Percentiles rank a stretch among this genome's conserved stretches.
phyloP scores from a whole-genome alignment of 30 jellyfish, hydroid and myxozoan genomes.

The Aurelia coerulea region DNA sequence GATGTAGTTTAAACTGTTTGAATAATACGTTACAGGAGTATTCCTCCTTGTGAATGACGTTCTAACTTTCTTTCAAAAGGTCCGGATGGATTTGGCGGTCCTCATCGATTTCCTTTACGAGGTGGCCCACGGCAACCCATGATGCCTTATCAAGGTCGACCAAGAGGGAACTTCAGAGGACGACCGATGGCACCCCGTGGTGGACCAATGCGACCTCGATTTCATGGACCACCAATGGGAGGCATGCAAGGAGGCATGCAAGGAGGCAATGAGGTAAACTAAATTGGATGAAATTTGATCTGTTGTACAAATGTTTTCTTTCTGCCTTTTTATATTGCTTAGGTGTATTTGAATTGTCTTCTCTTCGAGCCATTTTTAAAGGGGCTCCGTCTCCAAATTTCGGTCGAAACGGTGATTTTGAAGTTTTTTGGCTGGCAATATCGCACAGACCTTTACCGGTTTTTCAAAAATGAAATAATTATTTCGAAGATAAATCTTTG shows the following conservation, averaged over 20 bases:
- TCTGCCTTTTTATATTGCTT: background rate
- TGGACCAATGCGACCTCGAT: slow-evolving; percentile 52
- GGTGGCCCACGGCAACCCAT: slow-evolving; percentile 65
- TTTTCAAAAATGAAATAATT: too few relatives aligned
- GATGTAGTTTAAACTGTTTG: too few relatives aligned
- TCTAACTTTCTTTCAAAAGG: background rate
- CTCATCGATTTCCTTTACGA: slow-evolving; percentile 67
- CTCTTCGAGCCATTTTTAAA: too few relatives aligned
- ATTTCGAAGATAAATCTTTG: too few relatives aligned
- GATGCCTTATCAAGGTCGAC: slow-evolving; percentile 38
- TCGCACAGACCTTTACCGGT: too few relatives aligned
- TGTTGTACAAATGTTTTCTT: background rate
- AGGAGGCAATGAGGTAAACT: slow-evolving; percentile 50
- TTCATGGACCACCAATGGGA: slow-evolving; percentile 65
- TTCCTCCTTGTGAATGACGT: background rate
- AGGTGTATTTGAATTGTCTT: too few relatives aligned
- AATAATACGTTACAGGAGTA: too few relatives aligned
- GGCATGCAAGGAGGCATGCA: slow-evolving; percentile 6
- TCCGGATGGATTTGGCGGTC: slow-evolving; percentile 53
- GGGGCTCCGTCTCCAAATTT: too few relatives aligned
- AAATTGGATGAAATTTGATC: background rate
- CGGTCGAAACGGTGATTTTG: too few relatives aligned
- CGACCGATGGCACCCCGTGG: slow-evolving; percentile 76
- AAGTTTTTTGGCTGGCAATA: too few relatives aligned
- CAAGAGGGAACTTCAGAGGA: slow-evolving; percentile 66